Base-by-base conservation (phyloP, 2,797 vertebrate species). In the Dicrostonyx torquatus region DNA sequence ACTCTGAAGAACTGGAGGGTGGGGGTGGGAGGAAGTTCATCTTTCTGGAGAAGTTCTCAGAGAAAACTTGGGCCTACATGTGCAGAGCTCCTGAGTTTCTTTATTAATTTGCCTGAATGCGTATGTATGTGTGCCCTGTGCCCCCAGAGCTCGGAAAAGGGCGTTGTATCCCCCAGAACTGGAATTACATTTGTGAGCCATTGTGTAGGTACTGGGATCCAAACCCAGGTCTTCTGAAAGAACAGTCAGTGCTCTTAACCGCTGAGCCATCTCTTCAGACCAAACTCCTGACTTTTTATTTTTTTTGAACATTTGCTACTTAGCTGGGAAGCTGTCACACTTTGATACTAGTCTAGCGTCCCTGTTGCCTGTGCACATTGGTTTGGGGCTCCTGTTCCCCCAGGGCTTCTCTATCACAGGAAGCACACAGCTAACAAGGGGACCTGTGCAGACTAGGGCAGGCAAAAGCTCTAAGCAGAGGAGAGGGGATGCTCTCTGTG, bases 381-480 rank as follows among this genome's bases (percentile, higher is more conserved):
- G 75, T 18, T 12, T 50, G 6, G 68, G 45, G 10, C 6, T 37
- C 45, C 70, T 31, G 17, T 3, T 43, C 43, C 31, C 62, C 6
- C 9, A 1, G 29, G n/a, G 29, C 13, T 40, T 1, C 12, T 3
- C 14, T 10, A n/a, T 29, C 0, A 6, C 2, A 14, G 68, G 55
- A 73, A 18, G 72, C n/a, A 75, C 68, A 10, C 2, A 0, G 22
- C 5, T 9, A 31, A 53, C 18, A n/a, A 53, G 1, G 10, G 15
- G 24, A 0, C 20, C 20, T 6, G 0, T n/a, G 43, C 50, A 50
- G 11, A 37, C 13, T 0, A 3, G 0, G 3, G 31, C 45, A 29
- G 40, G 31, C n/a, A 24, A n/a, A 62, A 34, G 64, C 22, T 24
- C 18, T 22, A 15, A 53, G 75, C 26, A 29, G 87, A 22, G 45